Evolutionary conservation across 2,113 vertebrate genomes (phyloP).

Genomic region (Mesembrinibis cayennensis): DNA sequence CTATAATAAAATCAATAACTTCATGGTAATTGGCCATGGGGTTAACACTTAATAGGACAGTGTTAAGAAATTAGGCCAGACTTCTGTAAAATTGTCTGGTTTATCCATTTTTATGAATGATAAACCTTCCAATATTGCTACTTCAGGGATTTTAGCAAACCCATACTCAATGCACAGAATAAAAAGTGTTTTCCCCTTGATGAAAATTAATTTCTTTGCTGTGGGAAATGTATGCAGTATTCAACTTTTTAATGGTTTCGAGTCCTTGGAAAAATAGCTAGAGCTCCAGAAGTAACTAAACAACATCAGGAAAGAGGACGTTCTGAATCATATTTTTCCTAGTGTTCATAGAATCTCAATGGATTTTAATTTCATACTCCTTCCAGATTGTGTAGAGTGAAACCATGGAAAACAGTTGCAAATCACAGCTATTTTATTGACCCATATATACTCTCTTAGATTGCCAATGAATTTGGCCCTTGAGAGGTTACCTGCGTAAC

Average conservation of each 20-base stretch:
- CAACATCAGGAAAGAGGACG: not conserved
- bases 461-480: not conserved
- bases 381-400: not conserved
- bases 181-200: not conserved
- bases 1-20: not conserved
- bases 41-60: not conserved
- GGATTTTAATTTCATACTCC: not conserved
- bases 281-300: not conserved
- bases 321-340: not conserved
- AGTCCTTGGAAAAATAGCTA: not conserved
- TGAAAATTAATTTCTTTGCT: slow-evolving; percentile 21
- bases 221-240: not conserved
- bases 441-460: not conserved
- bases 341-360: not conserved
- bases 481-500: not conserved
- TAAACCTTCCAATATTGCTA: not conserved
- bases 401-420: not conserved
- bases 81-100: not conserved
- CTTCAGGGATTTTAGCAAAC: not conserved
- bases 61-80: not conserved
- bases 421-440: not conserved
- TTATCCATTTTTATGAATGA: slow-evolving; percentile 12
- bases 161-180: not conserved
- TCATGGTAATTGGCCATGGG: not conserved
- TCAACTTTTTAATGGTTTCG: not conserved